A percentile compares a stretch with the other conserved stretches of the same genome.
Conservation (phyloP, 2,797 vertebrate species). For the Apogon talboti region DNA sequence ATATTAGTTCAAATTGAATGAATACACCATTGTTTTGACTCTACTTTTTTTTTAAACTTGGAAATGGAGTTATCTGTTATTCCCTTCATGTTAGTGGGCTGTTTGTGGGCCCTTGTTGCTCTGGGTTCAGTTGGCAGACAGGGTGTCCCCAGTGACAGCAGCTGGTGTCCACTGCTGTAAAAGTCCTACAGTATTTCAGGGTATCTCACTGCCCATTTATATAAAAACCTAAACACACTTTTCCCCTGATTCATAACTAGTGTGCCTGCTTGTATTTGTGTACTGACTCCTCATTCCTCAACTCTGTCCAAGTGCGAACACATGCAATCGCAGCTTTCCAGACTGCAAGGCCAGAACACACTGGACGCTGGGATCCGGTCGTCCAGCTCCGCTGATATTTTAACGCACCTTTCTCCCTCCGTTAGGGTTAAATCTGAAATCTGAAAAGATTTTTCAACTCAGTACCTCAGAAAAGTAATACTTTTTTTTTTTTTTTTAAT, state of each 20-base stretch:
- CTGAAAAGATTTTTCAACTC: slow-evolving; percentile 40
- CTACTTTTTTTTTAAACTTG: no score
- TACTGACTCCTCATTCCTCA: slow-evolving; percentile 27
- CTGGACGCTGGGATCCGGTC: slow-evolving; percentile 21
- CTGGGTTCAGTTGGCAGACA: slow-evolving; percentile 44
- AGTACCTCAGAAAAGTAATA: slow-evolving; percentile 45
- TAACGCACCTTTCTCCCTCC: neutral
- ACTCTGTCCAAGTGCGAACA: slow-evolving; percentile 40
- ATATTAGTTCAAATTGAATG: no score
- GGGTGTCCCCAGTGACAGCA: slow-evolving; percentile 48
- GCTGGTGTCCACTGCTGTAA: slow-evolving; percentile 35
- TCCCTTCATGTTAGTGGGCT: neutral
- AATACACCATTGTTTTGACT: no score
- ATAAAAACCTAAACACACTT: slow-evolving; percentile 25
- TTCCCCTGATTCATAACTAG: slow-evolving; percentile 12
- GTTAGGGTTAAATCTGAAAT: no score
- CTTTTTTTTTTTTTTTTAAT: neutral
- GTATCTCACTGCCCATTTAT: slow-evolving; percentile 52
- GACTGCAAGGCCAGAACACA: slow-evolving; percentile 22
- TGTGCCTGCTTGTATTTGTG: slow-evolving; percentile 43
- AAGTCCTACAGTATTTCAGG: slow-evolving; percentile 51
- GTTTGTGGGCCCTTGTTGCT: neutral
- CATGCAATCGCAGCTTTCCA: slow-evolving; percentile 20
- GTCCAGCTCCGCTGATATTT: neutral
- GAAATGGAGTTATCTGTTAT: neutral